A percentile compares a stretch with the other conserved stretches of the same genome.
These are phyloP conservation scores for Patella caerulea DNA, from an alignment of 2,888 invertebrate genomes.

Conservation along the genomic window DNA sequence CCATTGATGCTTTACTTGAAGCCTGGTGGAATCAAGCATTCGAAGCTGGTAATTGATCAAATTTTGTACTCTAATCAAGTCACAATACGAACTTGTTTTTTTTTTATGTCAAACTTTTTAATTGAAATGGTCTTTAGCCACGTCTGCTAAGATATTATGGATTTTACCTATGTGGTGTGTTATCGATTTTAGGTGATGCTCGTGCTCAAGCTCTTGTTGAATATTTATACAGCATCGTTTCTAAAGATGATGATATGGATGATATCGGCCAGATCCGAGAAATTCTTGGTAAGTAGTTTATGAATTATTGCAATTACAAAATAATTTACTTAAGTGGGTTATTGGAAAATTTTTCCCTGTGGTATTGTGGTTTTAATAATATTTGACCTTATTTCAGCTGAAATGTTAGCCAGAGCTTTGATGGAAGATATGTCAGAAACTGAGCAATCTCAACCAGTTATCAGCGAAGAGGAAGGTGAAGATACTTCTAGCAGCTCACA, in stretches of 20 bases:
- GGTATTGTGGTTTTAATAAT: neutral
- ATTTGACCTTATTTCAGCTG: slow-evolving; percentile 17
- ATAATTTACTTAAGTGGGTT: too few species aligned
- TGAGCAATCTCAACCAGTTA: neutral
- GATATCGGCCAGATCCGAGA: slow-evolving; percentile 39
- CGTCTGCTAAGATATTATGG: neutral
- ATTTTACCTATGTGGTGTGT: neutral
- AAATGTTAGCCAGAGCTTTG: slow-evolving; percentile 30
- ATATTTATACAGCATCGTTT: slow-evolving; percentile 35
- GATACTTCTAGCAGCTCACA: neutral
- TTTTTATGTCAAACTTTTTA: neutral
- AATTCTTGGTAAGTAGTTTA: slow-evolving; percentile 30
- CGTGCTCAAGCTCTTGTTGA: slow-evolving; percentile 36
- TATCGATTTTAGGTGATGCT: slow-evolving; percentile 27
- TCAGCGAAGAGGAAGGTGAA: slow-evolving; percentile 8
- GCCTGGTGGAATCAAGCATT: slow-evolving; percentile 37
- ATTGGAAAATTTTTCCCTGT: too few species aligned
- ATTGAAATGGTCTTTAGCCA: neutral
- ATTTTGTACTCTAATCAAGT: too few species aligned
- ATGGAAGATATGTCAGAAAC: slow-evolving; percentile 20
- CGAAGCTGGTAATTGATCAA: slow-evolving; percentile 24
- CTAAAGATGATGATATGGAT: slow-evolving; percentile 36
- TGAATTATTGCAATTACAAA: too few species aligned
- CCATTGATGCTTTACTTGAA: slow-evolving; percentile 30
- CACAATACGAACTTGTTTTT: too few species aligned